Evolutionary conservation across 1,140 invertebrate genomes (phyloP).

Genomic region (Drosophila equinoxialis): DNA sequence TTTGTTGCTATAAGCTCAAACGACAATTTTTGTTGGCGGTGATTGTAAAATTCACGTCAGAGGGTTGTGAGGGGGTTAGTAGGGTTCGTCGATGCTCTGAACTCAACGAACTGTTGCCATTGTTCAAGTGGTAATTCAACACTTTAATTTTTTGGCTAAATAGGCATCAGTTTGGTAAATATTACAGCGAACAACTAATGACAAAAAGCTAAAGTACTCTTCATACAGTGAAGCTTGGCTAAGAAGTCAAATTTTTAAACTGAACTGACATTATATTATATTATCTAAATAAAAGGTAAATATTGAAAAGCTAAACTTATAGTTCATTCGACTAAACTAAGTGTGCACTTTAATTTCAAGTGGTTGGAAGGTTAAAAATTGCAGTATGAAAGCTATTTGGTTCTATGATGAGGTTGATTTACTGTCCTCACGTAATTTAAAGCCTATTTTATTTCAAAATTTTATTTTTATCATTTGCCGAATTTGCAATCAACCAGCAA

Average conservation of each 20-base stretch:
- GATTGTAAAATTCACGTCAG: not conserved
- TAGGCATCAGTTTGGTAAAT: slow-evolving; percentile 8
- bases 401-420: too few species aligned
- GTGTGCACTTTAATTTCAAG: too few species aligned
- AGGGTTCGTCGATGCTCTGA: not conserved
- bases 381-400: too few species aligned
- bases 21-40: not conserved
- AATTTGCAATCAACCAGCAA: slow-evolving; percentile 33
- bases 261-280: too few species aligned
- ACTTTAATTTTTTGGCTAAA: slow-evolving; percentile 20
- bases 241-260: not conserved
- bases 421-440: slow-evolving; percentile 21
- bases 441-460: slow-evolving; percentile 20
- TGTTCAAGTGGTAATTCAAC: slow-evolving; percentile 8
- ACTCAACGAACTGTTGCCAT: slow-evolving; percentile 1
- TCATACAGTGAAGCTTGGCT: not conserved
- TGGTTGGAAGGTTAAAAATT: too few species aligned
- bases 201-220: slow-evolving; percentile 1
- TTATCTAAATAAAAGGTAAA: too few species aligned
- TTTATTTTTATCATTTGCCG: slow-evolving; percentile 12
- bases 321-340: too few species aligned
- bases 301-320: too few species aligned
- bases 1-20: not conserved
- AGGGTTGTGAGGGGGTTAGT: too few species aligned
- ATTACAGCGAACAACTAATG: slow-evolving; percentile 6